Evolutionary conservation across 1,140 invertebrate genomes (phyloP).

Genomic region (Trinorchestia longiramus): DNA sequence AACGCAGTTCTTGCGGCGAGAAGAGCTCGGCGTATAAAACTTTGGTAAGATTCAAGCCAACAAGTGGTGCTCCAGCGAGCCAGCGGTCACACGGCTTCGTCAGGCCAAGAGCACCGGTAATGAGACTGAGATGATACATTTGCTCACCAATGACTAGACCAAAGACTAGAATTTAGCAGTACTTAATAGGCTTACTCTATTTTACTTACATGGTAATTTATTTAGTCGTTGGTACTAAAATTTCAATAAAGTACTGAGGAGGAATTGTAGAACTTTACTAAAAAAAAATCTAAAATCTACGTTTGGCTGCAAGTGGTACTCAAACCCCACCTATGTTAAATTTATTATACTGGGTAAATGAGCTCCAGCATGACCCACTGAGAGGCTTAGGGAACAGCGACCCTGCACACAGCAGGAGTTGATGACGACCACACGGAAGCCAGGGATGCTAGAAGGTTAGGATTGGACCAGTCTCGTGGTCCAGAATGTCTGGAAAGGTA

Average conservation of each 20-base stretch:
- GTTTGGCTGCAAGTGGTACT: neutral
- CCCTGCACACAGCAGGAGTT: neutral
- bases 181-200: neutral
- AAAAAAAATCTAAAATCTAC: neutral
- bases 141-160: neutral
- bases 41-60: neutral
- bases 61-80: too few species aligned
- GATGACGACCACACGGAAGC: neutral
- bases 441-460: conserved; percentile 80
- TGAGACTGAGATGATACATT: neutral
- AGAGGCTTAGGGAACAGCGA: neutral
- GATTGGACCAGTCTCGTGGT: conserved; percentile 87
- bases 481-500: conserved; percentile 80
- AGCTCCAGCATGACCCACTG: neutral
- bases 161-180: neutral
- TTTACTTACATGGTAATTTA: neutral
- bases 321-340: neutral
- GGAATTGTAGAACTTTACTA: neutral
- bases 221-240: neutral
- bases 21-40: neutral
- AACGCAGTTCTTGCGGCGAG: too few species aligned
- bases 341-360: neutral
- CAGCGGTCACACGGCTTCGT: neutral
- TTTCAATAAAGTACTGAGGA: neutral
- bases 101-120: neutral